Conservation (phyloP, 2,113 vertebrate species). For the Oenanthe oenanthe region DNA sequence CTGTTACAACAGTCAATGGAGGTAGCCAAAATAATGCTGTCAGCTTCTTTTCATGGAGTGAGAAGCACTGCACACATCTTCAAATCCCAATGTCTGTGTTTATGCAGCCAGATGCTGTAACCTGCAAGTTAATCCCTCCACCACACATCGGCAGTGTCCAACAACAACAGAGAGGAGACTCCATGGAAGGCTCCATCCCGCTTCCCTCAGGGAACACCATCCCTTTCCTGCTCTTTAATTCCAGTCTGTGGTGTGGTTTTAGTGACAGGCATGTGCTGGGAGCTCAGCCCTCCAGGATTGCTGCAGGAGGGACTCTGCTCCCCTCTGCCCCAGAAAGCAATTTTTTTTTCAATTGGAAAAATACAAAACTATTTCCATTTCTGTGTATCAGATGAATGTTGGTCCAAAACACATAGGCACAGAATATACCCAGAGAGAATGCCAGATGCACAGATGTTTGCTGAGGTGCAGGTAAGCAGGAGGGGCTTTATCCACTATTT, state of each 20-base stretch:
- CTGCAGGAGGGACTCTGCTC: neutral
- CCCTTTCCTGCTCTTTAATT: neutral
- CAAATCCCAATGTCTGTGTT: neutral
- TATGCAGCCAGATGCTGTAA: neutral
- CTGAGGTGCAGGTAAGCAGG: neutral
- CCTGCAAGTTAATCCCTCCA: neutral
- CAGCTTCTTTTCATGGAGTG: neutral
- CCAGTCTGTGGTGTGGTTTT: too few relatives aligned
- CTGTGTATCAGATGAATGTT: neutral
- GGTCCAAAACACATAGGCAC: neutral
- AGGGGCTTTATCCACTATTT: neutral
- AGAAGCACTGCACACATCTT: neutral
- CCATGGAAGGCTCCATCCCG: neutral
- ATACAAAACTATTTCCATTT: neutral
- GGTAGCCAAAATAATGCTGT: neutral
- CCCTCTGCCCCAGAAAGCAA: neutral
- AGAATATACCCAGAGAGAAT: neutral
- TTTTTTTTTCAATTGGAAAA: neutral
- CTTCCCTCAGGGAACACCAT: neutral
- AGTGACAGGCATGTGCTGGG: fast-evolving
- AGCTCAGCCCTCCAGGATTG: neutral
- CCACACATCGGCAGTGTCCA: neutral
- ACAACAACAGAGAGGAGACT: neutral
- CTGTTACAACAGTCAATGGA: neutral
- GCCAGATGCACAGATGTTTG: neutral